Conservation (phyloP, 2,113 vertebrate species). For the Zosterops pallidus region DNA sequence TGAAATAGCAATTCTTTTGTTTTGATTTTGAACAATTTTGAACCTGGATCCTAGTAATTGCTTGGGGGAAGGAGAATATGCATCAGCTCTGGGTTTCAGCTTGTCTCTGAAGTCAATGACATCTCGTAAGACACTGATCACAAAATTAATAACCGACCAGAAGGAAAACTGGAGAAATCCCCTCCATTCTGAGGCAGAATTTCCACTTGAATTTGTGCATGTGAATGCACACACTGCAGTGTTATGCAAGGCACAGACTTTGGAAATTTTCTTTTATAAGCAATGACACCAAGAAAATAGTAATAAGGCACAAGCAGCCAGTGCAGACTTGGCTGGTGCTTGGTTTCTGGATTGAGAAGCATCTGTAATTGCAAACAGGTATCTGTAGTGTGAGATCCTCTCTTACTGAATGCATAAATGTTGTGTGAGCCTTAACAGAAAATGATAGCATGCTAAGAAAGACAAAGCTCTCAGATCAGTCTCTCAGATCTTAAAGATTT, state of each 20-base stretch:
- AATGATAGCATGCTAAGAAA: neutral
- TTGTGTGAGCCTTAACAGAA: neutral
- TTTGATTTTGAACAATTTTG: slow-evolving; percentile 26
- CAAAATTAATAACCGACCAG: neutral
- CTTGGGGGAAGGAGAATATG: neutral
- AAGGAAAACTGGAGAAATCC: neutral
- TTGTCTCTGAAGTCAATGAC: neutral
- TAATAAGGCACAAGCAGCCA: neutral
- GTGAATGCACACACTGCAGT: neutral
- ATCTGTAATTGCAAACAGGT: slow-evolving; percentile 2
- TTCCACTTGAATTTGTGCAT: neutral
- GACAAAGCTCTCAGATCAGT: slow-evolving; percentile 1
- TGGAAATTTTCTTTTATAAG: neutral
- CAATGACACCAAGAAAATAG: neutral
- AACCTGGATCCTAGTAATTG: neutral
- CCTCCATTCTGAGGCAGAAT: neutral
- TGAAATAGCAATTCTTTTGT: slow-evolving; percentile 36
- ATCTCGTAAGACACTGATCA: neutral
- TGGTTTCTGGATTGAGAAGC: neutral
- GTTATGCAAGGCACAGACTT: neutral
- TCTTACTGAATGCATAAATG: neutral
- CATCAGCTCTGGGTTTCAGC: neutral
- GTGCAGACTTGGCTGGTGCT: neutral
- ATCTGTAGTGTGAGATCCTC: neutral
- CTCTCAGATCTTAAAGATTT: slow-evolving; percentile 24